Base-by-base conservation (phyloP, 2,113 vertebrate species). In the Alethe diademata region DNA sequence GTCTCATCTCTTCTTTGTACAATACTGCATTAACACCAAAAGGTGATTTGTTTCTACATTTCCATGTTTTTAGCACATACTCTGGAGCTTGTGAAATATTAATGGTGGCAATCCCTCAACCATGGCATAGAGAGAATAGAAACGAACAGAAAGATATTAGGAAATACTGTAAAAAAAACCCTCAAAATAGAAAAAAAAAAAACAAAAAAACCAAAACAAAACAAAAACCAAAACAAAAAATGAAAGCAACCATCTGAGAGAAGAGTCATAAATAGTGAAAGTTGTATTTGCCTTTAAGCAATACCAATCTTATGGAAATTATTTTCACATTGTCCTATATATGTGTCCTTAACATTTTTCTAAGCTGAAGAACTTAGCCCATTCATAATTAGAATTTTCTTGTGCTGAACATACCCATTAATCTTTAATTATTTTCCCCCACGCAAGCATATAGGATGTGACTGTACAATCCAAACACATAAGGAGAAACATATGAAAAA, bases 51-150 rank as follows among this genome's bases (percentile, higher is more conserved):
- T 96, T 93, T 88, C 86, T 82, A 74, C 74, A 86, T 95, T 94
- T 93, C 67, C 43, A 22, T 62, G 88, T 35, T 89, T 97, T 96
- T 88, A 94, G 91, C 93, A 94, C 26, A 4, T 40, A 86, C 66
- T 96, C 86, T 86, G 54, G 78, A 88, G 62, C 54, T 92, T 91
- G 86, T 97, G 93, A 97, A 97, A 97, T 94, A 97, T 95, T 97
- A 97, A 97, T 88, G 54, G 65, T 51, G 42, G 76, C 69, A 94
- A 92, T 95, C 91, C 81, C 45, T 96, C 84, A 91, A 50, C 69
- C 18, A 7, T 25, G 54, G 62, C 64, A 53, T 14, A 72, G 29
- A 80, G 38, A 80, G 62, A 92, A 78, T 62, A 54, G 56, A 31
- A 88, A 95, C 33, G 72, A 82, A 79, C 78, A 45, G 57, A 86